Conservation (phyloP, 2,113 vertebrate species). For the Circaetus cinerascens region DNA sequence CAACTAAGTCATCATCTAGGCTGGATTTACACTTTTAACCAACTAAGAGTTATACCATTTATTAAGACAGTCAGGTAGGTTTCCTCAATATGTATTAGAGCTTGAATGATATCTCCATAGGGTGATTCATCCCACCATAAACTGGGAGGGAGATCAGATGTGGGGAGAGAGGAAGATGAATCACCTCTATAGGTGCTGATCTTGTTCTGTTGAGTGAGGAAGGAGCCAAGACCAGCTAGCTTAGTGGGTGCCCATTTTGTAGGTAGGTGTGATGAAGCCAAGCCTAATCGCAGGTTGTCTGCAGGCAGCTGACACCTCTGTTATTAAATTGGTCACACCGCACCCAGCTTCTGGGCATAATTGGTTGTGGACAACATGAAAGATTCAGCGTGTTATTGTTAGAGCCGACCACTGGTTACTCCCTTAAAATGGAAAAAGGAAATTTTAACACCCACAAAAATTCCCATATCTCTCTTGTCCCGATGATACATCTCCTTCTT, state of each 20-base stretch:
- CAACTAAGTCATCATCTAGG: background rate
- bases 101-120: background rate
- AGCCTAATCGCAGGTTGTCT: conserved; percentile 43
- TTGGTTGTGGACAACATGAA: background rate
- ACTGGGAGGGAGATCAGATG: background rate
- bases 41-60: background rate
- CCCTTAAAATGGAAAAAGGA: background rate
- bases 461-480: background rate
- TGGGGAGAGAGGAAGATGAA: background rate
- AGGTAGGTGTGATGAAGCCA: conserved; percentile 26
- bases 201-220: background rate
- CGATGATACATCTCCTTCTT: background rate
- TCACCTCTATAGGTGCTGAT: conserved; percentile 3
- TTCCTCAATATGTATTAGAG: background rate
- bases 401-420: background rate
- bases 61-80: background rate
- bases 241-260: background rate
- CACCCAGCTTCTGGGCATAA: background rate
- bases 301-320: background rate
- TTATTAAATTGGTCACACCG: conserved; percentile 33
- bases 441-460: background rate
- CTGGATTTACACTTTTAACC: background rate
- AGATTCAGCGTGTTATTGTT: background rate
- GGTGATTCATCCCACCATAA: background rate
- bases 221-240: background rate